Base-by-base conservation (phyloP, 2,888 invertebrate genomes). In the Carcina quercana region DNA sequence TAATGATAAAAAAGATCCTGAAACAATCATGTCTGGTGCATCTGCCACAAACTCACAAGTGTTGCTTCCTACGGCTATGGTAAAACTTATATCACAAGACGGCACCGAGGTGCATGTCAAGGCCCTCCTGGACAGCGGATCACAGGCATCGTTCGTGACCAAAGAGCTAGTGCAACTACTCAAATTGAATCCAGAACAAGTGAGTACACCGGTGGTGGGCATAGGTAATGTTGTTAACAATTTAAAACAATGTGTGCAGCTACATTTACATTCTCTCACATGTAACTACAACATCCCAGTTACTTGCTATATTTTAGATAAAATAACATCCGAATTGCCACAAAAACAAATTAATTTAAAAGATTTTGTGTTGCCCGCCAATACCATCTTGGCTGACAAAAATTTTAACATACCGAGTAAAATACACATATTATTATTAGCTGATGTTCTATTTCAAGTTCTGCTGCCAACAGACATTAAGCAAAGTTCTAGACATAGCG, bases 41-140 rank as follows among this genome's bases (percentile, higher is more conserved):
- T n/a, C n/a, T n/a, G 4, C 22, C 22, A 22, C 5, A 4, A 10
- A 21, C n/a, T 24, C 20, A 26, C 28, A 35, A 5, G 27, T 34
- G 7, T 14, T 39, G 6, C 15, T 39, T 5, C 39, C 39, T 12
- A 39, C 39, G 3, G 32, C 31, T 10, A 26, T 15, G 20, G 29
- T 39, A 11, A 33, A 27, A 15, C 25, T 39, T 20, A 13, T 28
- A 13, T 13, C 31, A 19, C 13, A 13, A 2, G 8, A 37, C 14
- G 29, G 24, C 5, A 28, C 13, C 10, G 30, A 31, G 14, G 12
- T 37, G 5, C 29, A 35, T 21, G 33, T 36, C 8, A 35, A 34
- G 11, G 39, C 35, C 7, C 22, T 39, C 2, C 25, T 40, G 2
- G 36, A 39, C 17, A 30, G 30, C 14, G 26, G 26, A 3, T 13